A percentile compares a stretch with the other conserved stretches of the same genome.
These are phyloP conservation scores for Prionailurus bengalensis DNA, from an alignment of 2,113 vertebrate species.

Conservation along the genomic window DNA sequence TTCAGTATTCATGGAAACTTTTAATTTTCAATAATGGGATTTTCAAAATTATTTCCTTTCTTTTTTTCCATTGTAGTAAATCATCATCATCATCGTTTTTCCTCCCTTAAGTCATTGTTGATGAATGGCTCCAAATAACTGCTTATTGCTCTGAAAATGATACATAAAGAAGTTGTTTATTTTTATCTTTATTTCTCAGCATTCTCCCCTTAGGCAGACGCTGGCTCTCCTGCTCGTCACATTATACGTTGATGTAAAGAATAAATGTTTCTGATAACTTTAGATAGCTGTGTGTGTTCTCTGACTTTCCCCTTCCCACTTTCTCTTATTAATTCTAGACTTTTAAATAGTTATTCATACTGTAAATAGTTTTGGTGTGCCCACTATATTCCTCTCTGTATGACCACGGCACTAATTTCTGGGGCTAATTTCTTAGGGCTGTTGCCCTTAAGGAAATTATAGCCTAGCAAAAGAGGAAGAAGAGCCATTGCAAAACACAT, in stretches of 20 bases:
- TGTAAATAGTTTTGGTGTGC: not conserved
- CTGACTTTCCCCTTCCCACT: not conserved
- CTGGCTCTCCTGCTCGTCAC: not conserved
- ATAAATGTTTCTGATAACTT: not conserved
- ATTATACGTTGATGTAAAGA: not conserved
- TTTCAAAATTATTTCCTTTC: conserved; percentile 22
- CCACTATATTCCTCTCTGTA: not conserved
- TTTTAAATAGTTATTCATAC: not conserved
- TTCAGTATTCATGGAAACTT: not conserved
- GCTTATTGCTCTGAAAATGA: not conserved
- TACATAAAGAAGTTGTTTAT: not conserved
- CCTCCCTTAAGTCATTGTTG: not conserved
- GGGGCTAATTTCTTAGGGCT: not conserved
- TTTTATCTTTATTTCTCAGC: not conserved
- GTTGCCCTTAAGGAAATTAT: not conserved
- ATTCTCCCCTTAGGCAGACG: not conserved
- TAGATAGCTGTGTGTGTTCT: not conserved
- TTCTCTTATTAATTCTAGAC: not conserved
- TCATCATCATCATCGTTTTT: not conserved
- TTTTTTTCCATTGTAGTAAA: conserved; percentile 7
- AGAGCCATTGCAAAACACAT: not conserved
- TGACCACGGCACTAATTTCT: not conserved
- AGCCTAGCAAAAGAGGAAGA: not conserved
- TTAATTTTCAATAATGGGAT: conserved; percentile 36
- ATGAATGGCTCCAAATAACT: not conserved